Evolutionary conservation across 2,113 vertebrate species (phyloP), one percentile per base, ranked within the genome.

Genomic region (Fukomys damarensis): DNA sequence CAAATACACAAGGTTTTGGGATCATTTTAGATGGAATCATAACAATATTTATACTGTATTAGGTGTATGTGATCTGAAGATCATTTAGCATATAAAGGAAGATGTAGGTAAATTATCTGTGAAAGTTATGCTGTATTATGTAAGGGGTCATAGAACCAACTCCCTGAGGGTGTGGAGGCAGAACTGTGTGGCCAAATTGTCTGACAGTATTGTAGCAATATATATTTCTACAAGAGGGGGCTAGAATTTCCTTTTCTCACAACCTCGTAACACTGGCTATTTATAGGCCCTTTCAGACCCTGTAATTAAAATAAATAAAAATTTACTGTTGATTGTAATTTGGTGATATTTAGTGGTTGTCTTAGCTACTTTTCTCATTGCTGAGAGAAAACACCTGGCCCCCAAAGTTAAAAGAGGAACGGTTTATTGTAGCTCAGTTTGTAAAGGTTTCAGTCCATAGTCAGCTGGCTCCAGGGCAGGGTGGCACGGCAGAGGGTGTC

Each of bases 251-350:
- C 38, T 84, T 96, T 89, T 43, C 66, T 1, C 30, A 82, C 59
- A 96, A n/a, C 19, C 17, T 81, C 28, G 41, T 14, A 88, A 38
- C 1, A 32, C 46, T 88, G 76, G 24, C 49, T 80, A 84, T n/a
- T 96, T 86, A 66, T 10, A 52, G 3, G 20, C 91, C 26, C 63
- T 91, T 85, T 76, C 32, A 68, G 65, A 70, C 32, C 86, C 83
- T 65, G 6, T 92, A 70, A 70, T 70, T 96, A 65, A 91, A 43
- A 76, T 76, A 68, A 86, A 85, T 86, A 80, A 70, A 88, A 68
- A 16, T 38, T 70, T 61, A 52, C 4, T 19, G 35, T 85, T 70
- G n/a, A 93, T 43, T 76, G 26, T 81, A 70, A 41, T 58, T 91
- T 7, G 22, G 38, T 72, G 68, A 72, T 72, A 72, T 24, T 72